phyloP scores from a whole-genome alignment of 2,113 vertebrate species.

The Alligator sinensis region DNA sequence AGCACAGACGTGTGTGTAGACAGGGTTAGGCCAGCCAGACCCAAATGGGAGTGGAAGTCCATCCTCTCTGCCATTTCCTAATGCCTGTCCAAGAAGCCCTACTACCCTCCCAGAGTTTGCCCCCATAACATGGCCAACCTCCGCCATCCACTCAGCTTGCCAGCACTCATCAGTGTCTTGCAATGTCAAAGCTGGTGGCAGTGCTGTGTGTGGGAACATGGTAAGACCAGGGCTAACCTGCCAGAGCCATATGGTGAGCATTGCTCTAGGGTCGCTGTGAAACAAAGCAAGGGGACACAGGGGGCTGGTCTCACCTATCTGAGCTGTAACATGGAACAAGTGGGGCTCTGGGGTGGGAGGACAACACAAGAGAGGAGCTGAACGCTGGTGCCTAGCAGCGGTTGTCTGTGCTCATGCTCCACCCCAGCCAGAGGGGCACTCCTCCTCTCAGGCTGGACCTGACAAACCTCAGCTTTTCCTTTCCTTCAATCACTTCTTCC shows the following conservation, averaged over 20 bases:
- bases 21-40: too few relatives aligned
- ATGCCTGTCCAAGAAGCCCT: too few relatives aligned
- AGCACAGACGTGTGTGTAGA: too few relatives aligned
- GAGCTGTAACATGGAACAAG: not conserved
- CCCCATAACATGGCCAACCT: too few relatives aligned
- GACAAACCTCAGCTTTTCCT: not conserved
- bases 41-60: too few relatives aligned
- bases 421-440: not conserved
- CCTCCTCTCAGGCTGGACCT: not conserved
- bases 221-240: too few relatives aligned
- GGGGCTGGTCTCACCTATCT: not conserved
- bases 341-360: not conserved
- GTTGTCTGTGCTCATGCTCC: not conserved
- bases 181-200: too few relatives aligned
- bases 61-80: too few relatives aligned
- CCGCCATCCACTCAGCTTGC: too few relatives aligned
- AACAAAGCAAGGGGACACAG: not conserved
- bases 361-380: not conserved
- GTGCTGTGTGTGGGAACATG: too few relatives aligned
- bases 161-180: too few relatives aligned
- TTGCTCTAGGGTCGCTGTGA: not conserved
- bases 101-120: too few relatives aligned
- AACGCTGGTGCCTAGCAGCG: not conserved
- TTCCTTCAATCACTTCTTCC: not conserved
- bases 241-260: not conserved